Conservation (phyloP, 92 coral and sea anemone genomes). For the Bergia puertoricense region DNA sequence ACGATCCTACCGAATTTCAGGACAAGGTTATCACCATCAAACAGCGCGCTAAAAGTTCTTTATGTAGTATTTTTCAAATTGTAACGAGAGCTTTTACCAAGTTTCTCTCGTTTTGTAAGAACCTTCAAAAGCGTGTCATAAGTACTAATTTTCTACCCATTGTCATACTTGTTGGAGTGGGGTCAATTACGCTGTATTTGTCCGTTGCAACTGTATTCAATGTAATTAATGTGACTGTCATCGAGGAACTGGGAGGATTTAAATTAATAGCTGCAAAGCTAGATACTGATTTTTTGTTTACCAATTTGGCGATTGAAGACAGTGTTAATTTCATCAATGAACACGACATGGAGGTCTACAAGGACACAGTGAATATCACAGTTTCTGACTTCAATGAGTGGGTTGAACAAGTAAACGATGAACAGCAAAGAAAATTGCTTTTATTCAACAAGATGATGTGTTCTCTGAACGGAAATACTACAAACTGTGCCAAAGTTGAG, state of each 20-base stretch:
- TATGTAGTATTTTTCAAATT: constrained; percentile 51
- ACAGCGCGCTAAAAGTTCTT: constrained; percentile 37
- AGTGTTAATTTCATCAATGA: constrained; percentile 72
- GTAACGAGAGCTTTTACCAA: constrained; percentile 44
- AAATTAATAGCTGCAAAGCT: constrained; percentile 64
- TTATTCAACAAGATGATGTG: constrained; percentile 59
- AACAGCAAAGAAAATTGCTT: constrained; percentile 55
- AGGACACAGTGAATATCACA: constrained; percentile 48
- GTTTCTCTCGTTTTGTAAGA: constrained; percentile 58
- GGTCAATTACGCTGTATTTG: constrained; percentile 55
- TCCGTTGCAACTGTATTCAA: constrained; percentile 57
- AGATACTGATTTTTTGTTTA: constrained; percentile 65
- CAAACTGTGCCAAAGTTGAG: constrained; percentile 28
- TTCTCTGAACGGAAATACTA: constrained; percentile 44
- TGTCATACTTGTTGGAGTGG: constrained; percentile 45
- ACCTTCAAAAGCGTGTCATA: constrained; percentile 60
- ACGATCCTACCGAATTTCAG: constrained; percentile 63
- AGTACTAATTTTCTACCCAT: constrained; percentile 74
- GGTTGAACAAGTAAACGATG: constrained; percentile 60
- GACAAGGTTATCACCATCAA: constrained; percentile 36
- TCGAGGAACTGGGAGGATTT: constrained; percentile 79
- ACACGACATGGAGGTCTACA: constrained; percentile 70
- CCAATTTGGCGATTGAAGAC: constrained; percentile 70
- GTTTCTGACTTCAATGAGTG: constrained; percentile 50
- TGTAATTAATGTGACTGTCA: constrained; percentile 72